These are phyloP conservation scores for Heliocidaris erythrogramma DNA, from an alignment of 35 echinoderm and acorn worm species.

Conservation along the genomic window DNA sequence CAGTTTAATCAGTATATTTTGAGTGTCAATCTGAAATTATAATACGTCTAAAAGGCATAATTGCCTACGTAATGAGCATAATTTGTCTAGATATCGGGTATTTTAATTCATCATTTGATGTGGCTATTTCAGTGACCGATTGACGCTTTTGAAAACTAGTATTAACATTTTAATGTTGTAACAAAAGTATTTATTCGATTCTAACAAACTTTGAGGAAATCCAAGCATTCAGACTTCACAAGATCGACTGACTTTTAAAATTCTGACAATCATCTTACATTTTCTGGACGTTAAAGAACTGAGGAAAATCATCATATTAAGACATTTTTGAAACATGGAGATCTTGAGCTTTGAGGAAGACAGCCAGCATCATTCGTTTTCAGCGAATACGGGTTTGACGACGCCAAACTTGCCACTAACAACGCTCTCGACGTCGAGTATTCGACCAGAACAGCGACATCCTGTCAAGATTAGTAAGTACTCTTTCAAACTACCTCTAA, in stretches of 20 bases:
- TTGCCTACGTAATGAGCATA: background rate
- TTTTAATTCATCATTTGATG: no score
- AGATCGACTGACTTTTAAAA: background rate
- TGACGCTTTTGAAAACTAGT: background rate
- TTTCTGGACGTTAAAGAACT: background rate
- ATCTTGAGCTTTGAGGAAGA: background rate
- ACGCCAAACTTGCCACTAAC: background rate
- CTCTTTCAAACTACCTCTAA: no score
- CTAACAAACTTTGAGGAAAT: background rate
- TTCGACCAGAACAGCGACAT: background rate
- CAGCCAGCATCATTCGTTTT: background rate
- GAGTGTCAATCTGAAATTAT: no score
- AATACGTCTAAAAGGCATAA: background rate
- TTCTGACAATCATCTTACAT: background rate
- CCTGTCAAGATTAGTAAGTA: background rate
- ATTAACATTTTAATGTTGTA: background rate
- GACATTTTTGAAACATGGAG: background rate
- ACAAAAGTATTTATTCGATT: background rate
- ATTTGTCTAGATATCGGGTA: no score
- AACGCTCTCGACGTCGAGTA: background rate
- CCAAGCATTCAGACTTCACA: background rate
- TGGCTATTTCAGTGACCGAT: background rate
- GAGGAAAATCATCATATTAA: background rate
- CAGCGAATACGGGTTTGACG: background rate
- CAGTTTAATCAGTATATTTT: background rate